Percentiles rank a stretch among this genome's conserved stretches.
Conservation (phyloP, 2,797 vertebrate species). For the Ceryle rudis region DNA sequence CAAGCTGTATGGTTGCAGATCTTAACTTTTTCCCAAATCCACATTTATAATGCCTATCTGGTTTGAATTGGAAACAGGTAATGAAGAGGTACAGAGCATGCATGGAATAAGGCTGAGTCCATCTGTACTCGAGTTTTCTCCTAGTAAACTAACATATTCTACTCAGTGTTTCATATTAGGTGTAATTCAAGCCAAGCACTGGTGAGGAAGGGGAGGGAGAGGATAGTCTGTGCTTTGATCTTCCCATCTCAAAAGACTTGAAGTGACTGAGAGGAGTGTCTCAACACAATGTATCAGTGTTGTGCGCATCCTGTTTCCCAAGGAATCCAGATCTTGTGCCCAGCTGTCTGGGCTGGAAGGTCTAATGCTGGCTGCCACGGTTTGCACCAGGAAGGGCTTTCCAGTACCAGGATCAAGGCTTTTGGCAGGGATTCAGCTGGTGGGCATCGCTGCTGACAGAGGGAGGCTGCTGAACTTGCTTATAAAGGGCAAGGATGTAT, state of each 20-base stretch:
- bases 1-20: neutral
- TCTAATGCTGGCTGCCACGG: neutral
- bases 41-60: neutral
- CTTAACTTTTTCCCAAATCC: conserved; percentile 2
- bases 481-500: neutral
- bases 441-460: neutral
- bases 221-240: conserved; percentile 43
- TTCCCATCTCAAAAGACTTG: conserved; percentile 14
- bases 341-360: neutral
- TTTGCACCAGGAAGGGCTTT: neutral
- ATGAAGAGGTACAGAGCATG: neutral
- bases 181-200: neutral
- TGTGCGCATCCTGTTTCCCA: conserved; percentile 9
- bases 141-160: neutral
- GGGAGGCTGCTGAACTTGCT: neutral
- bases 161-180: neutral
- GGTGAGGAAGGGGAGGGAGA: neutral
- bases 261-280: neutral
- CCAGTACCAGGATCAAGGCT: neutral
- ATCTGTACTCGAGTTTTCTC: neutral
- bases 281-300: neutral
- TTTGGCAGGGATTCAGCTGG: neutral
- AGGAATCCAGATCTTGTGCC: neutral
- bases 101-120: neutral
- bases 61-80: neutral